Evolutionary conservation across 1,140 invertebrate genomes (phyloP).

Genomic region (Papilio aristodemus): DNA sequence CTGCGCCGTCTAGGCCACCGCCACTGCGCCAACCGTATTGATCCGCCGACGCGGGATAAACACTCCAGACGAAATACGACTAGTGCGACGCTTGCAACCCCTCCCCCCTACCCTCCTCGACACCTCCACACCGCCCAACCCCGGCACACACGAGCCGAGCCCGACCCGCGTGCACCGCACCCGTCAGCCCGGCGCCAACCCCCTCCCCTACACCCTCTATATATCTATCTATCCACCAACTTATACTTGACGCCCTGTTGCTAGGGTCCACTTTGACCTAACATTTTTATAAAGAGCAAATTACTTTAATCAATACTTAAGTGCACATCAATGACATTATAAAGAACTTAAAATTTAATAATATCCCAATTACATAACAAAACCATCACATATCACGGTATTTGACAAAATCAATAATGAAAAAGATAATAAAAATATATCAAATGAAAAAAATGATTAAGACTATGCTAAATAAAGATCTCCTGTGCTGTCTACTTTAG

Average conservation of each 20-base stretch:
- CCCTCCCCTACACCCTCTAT: conserved; percentile 44
- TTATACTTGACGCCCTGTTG: conserved; percentile 48
- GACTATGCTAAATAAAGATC: no score
- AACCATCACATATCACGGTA: neutral
- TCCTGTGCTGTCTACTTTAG: no score
- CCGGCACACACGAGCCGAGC: conserved; percentile 51
- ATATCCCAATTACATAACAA: neutral
- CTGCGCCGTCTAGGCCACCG: conserved; percentile 68
- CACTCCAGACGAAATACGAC: conserved; percentile 79
- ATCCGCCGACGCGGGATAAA: conserved; percentile 77
- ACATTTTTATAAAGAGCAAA: conserved; percentile 23
- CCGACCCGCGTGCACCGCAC: conserved; percentile 57
- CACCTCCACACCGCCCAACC: conserved; percentile 41
- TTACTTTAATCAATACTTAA: neutral
- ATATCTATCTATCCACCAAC: conserved; percentile 48
- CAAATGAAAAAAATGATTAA: no score
- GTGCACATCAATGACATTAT: neutral
- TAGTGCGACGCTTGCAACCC: conserved; percentile 71
- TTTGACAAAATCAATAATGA: no score
- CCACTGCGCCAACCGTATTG: conserved; percentile 78
- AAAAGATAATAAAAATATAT: no score
- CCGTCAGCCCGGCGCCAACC: conserved; percentile 51
- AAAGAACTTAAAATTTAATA: neutral
- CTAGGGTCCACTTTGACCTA: conserved; percentile 42
- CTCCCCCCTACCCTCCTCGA: conserved; percentile 65